phyloP scores from a whole-genome alignment of 2,888 invertebrate genomes.

The Drosophila infuscata region DNA sequence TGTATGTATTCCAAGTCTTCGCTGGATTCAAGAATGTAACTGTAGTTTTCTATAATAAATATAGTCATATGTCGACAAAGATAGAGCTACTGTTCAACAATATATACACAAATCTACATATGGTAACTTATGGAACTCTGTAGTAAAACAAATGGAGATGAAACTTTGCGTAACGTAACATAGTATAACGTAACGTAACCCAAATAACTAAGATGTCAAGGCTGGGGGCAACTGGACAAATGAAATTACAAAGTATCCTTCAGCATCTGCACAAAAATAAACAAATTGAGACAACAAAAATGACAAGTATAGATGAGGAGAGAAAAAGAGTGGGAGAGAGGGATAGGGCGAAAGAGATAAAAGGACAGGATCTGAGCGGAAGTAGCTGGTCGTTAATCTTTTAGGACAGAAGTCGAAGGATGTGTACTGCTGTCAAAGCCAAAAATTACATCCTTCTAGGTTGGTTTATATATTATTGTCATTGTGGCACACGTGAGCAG shows the following conservation, averaged over 20 bases:
- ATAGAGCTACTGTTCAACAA: neutral
- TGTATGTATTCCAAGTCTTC: neutral
- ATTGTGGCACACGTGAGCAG: conserved; percentile 20
- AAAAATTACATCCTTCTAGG: conserved; percentile 13
- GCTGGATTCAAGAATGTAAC: neutral
- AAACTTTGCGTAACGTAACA: neutral
- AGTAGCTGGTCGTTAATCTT: conserved; percentile 47
- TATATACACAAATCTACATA: neutral
- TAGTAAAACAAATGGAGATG: conserved; percentile 27
- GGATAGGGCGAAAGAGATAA: neutral
- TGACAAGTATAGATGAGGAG: neutral
- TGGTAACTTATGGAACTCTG: neutral
- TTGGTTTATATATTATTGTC: neutral
- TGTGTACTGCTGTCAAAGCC: conserved; percentile 33
- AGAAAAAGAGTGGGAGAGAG: neutral
- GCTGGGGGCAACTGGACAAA: conserved; percentile 40
- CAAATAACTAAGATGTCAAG: conserved; percentile 51
- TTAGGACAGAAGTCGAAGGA: conserved; percentile 42
- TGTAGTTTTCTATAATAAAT: neutral
- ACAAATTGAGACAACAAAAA: conserved; percentile 51
- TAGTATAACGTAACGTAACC: conserved; percentile 7
- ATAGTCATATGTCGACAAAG: neutral
- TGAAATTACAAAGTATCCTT: conserved; percentile 71
- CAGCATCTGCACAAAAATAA: conserved; percentile 24
- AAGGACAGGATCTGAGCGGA: neutral